phyloP scores from a whole-genome alignment of 1,140 invertebrate species.

The Hirudo medicinalis region DNA sequence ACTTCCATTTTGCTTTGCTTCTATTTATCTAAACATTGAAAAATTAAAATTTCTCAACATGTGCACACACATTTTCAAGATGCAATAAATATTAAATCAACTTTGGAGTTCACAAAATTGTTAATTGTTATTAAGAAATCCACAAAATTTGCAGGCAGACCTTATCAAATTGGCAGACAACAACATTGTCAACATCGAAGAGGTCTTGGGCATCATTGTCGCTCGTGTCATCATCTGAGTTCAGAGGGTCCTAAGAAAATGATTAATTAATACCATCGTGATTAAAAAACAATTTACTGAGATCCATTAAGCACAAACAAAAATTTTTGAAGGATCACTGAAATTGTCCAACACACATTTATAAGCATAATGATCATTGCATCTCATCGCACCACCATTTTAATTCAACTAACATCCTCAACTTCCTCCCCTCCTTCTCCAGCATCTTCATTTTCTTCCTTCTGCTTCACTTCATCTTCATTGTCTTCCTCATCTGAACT shows the following conservation, averaged over 20 bases:
- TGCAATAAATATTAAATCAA: background rate
- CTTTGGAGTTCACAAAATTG: background rate
- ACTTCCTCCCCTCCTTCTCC: conserved; percentile 56
- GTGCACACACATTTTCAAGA: background rate
- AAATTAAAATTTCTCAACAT: background rate
- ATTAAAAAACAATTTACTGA: background rate
- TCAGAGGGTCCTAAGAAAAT: conserved; percentile 65
- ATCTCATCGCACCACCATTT: too few species aligned
- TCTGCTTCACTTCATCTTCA: conserved; percentile 57
- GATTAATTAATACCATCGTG: too few species aligned
- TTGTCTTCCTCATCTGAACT: conserved; percentile 57
- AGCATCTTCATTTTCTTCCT: conserved; percentile 42
- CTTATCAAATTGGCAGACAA: conserved; percentile 99
- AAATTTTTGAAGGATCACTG: too few species aligned
- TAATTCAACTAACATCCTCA: conserved; percentile 44
- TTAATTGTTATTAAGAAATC: background rate
- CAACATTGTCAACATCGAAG: conserved; percentile 95
- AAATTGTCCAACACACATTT: too few species aligned
- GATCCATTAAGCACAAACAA: background rate
- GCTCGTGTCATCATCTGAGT: conserved; percentile 82
- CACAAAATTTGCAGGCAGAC: conserved; percentile 41
- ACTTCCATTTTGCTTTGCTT: conserved; percentile 97
- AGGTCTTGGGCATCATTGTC: conserved; percentile 87
- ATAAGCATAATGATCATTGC: too few species aligned
- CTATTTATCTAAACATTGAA: conserved; percentile 62